Evolutionary conservation across 2,797 vertebrate species (phyloP).

Genomic region (Okamejei kenojei): DNA sequence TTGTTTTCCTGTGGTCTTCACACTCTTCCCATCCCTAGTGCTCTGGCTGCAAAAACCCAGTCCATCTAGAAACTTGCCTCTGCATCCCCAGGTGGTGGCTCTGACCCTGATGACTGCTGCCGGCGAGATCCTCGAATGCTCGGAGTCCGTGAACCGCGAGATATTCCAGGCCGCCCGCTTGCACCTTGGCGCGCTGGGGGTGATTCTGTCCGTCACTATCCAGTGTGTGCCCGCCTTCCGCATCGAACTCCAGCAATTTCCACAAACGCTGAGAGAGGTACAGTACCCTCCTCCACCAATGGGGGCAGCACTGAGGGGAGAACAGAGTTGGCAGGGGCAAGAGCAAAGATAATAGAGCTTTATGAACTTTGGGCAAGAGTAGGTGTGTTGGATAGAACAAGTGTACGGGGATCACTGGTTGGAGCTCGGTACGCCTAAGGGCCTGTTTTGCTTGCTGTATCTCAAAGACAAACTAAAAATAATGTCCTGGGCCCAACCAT

Average conservation of each 20-base stretch:
- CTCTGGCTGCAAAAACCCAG: too few relatives aligned
- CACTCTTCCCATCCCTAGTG: too few relatives aligned
- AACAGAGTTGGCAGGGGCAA: not conserved
- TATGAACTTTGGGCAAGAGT: too few relatives aligned
- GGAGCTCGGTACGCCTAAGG: too few relatives aligned
- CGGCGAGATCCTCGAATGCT: conserved; percentile 53
- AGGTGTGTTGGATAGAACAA: too few relatives aligned
- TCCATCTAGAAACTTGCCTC: not conserved
- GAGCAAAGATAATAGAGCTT: too few relatives aligned
- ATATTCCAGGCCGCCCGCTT: conserved; percentile 53
- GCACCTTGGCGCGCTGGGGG: conserved; percentile 55
- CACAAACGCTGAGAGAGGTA: conserved; percentile 59
- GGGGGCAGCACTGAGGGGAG: not conserved
- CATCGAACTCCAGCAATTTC: conserved; percentile 53
- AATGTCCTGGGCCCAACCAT: too few relatives aligned
- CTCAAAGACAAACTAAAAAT: too few relatives aligned
- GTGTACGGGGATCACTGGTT: too few relatives aligned
- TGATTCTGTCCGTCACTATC: conserved; percentile 56
- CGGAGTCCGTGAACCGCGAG: conserved; percentile 45
- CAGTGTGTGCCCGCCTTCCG: conserved; percentile 56
- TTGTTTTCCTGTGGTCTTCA: too few relatives aligned
- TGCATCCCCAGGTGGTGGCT: conserved; percentile 47
- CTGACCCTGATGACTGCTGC: conserved; percentile 52
- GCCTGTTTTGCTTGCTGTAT: too few relatives aligned
- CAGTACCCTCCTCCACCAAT: not conserved